Evolutionary conservation across 1,140 invertebrate genomes (phyloP).

Genomic region (Atta colombica): DNA sequence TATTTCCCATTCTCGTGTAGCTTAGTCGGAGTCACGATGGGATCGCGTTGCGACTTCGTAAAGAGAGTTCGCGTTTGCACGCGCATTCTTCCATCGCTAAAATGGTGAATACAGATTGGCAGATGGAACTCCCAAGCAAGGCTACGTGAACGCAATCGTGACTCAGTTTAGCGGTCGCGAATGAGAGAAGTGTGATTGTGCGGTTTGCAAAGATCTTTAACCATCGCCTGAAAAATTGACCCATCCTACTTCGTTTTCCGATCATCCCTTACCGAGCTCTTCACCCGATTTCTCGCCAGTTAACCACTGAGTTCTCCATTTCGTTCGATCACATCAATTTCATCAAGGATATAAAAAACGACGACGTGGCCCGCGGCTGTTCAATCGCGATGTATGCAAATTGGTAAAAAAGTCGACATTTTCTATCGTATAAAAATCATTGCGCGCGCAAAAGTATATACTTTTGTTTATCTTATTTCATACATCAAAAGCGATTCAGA

Average conservation of each 20-base stretch:
- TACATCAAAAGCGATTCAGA: not conserved
- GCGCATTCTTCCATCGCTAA: not conserved
- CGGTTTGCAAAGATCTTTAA: conserved; percentile 65
- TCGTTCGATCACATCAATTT: conserved; percentile 58
- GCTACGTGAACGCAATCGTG: conserved; percentile 35
- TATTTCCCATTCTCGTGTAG: conserved; percentile 69
- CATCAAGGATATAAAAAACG: conserved; percentile 9
- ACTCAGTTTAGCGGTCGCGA: conserved; percentile 64
- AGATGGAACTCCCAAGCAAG: not conserved
- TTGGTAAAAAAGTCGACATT: conserved; percentile 33
- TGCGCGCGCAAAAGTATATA: not conserved
- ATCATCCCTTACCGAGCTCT: conserved; percentile 26
- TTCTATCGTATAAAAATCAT: not conserved
- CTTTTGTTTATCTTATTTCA: not conserved
- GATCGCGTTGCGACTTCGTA: conserved; percentile 44
- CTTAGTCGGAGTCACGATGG: conserved; percentile 58
- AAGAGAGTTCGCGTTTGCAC: too few species aligned
- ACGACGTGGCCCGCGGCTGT: conserved; percentile 36
- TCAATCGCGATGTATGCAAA: conserved; percentile 34
- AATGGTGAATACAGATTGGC: not conserved
- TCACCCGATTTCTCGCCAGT: conserved; percentile 65
- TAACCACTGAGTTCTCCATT: conserved; percentile 55
- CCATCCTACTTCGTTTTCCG: conserved; percentile 31
- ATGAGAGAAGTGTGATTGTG: conserved; percentile 67
- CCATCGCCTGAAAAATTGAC: conserved; percentile 57